Conservation (phyloP, 2,113 vertebrate genomes). For the Gallinago jamesoni region DNA sequence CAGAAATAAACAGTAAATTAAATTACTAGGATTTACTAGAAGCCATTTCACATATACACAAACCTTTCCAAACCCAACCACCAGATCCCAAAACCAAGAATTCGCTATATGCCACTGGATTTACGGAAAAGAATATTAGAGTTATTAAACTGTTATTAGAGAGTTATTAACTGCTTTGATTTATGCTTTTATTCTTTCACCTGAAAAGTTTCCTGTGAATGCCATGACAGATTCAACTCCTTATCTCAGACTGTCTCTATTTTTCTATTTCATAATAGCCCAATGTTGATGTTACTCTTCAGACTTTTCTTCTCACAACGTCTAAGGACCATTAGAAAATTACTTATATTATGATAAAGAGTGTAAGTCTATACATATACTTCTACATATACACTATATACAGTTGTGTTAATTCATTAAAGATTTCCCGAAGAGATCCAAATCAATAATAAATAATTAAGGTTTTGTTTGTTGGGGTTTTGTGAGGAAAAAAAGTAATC, state of each 20-base stretch:
- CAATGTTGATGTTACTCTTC: neutral
- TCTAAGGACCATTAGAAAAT: neutral
- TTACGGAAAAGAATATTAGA: neutral
- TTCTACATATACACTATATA: neutral
- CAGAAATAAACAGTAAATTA: neutral
- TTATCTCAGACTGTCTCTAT: neutral
- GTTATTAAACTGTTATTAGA: neutral
- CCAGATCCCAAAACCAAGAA: neutral
- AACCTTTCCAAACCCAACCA: neutral
- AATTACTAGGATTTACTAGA: neutral
- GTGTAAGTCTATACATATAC: neutral
- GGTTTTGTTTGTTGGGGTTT: accelerated
- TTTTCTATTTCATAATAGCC: neutral
- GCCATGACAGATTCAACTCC: neutral
- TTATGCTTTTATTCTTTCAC: neutral
- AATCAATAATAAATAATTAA: neutral
- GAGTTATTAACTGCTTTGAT: neutral
- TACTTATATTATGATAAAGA: neutral
- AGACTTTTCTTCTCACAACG: neutral
- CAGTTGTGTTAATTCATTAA: neutral
- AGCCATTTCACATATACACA: neutral
- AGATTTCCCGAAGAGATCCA: neutral
- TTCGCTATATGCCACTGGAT: neutral
- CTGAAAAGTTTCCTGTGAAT: neutral
- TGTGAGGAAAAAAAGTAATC: neutral